Percentiles rank a stretch among this genome's conserved stretches.
These are phyloP conservation scores for Halichondria panicea DNA, from an alignment of 37 sponge, comb jelly and placozoan genomes.

Conservation along the genomic window DNA sequence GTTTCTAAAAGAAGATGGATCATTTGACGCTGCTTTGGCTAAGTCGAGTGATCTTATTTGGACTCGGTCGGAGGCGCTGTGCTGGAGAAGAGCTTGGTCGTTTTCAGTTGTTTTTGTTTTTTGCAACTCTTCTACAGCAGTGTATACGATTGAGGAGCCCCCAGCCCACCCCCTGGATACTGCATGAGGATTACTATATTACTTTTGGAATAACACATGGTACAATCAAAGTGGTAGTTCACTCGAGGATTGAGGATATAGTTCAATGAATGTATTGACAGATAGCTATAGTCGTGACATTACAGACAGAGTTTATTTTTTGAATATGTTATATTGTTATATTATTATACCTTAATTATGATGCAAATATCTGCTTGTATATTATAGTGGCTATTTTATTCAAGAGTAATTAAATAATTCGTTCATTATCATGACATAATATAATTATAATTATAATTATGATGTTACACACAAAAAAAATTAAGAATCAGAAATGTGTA, in stretches of 20 bases:
- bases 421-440: no score
- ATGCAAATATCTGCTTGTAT: no score
- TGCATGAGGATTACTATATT: constrained; percentile 30
- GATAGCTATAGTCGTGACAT: no score
- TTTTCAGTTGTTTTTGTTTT: constrained; percentile 35
- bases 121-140: constrained; percentile 27
- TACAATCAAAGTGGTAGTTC: constrained; percentile 27
- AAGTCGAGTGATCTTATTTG: constrained; percentile 18
- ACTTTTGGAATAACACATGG: constrained; percentile 5
- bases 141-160: constrained; percentile 23
- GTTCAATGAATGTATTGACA: no score
- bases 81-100: constrained; percentile 33
- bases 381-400: no score
- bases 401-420: no score
- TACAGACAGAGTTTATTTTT: no score
- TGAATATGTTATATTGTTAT: no score
- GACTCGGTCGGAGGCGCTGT: constrained; percentile 35
- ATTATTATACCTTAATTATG: no score
- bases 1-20: constrained; percentile 22
- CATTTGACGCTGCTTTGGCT: background rate
- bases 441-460: no score
- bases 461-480: no score
- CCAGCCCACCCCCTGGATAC: constrained; percentile 24
- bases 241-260: constrained; percentile 12
- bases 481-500: no score